Evolutionary conservation across 2,888 invertebrate species (phyloP).

Genomic region (Quadroppia sp.): DNA sequence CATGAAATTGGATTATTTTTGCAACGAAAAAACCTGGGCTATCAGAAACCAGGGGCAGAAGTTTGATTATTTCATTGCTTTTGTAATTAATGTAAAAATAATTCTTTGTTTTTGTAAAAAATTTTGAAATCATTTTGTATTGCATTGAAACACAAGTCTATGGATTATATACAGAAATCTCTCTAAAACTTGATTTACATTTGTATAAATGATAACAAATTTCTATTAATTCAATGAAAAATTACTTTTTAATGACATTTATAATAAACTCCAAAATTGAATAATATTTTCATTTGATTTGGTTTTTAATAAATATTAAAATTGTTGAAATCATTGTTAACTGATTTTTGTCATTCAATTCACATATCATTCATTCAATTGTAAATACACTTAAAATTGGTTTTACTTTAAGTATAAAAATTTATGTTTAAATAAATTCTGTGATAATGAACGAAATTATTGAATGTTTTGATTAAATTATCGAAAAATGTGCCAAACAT

Average conservation of each 20-base stretch:
- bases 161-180: background rate
- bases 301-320: background rate
- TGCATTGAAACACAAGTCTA: background rate
- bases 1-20: constrained; percentile 81
- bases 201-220: background rate
- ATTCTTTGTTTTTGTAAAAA: background rate
- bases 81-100: background rate
- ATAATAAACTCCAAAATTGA: too few species aligned
- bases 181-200: background rate
- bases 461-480: background rate
- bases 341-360: background rate
- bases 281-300: background rate
- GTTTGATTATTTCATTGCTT: background rate
- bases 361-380: background rate
- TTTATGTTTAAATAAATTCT: background rate
- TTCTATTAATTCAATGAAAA: background rate
- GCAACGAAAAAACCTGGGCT: constrained; percentile 67
- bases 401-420: background rate
- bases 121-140: background rate
- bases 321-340: background rate
- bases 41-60: constrained; percentile 5
- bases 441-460: constrained; percentile 5
- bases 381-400: background rate
- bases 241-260: background rate
- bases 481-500: background rate